Evolutionary conservation across 2,888 invertebrate species (phyloP).

Genomic region (Cancer borealis): DNA sequence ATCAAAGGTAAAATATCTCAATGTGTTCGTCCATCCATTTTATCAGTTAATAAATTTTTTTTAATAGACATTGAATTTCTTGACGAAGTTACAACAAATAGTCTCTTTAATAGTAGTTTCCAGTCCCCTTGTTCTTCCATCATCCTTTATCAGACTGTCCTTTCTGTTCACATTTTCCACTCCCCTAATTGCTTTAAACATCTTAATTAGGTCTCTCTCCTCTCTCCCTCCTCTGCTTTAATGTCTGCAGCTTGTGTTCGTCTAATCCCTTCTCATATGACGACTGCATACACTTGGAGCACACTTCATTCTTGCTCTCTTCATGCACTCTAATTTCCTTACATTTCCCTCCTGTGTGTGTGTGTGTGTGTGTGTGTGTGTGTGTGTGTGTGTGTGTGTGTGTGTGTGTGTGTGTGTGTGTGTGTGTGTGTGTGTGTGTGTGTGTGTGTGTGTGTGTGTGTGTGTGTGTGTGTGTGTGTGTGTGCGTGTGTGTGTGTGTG

Average conservation of each 20-base stretch:
- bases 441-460: neutral
- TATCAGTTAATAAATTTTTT: neutral
- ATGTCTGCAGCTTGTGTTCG: neutral
- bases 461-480: neutral
- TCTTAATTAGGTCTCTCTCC: neutral
- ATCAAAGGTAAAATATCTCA: neutral
- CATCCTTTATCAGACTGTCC: neutral
- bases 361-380: too few species aligned
- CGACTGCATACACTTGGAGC: neutral
- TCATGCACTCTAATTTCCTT: neutral
- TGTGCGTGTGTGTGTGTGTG: neutral
- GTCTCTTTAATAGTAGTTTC: neutral
- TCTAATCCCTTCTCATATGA: neutral
- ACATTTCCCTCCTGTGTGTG: too few species aligned
- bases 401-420: constrained; percentile 1
- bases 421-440: constrained; percentile 1
- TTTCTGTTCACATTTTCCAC: neutral
- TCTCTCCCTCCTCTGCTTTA: neutral
- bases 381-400: neutral
- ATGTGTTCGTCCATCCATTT: neutral
- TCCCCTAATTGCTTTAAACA: neutral
- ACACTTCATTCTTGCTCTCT: neutral
- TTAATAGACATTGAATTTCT: neutral
- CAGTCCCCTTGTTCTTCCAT: neutral
- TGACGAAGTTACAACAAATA: neutral